Base-by-base conservation (phyloP, 2,113 vertebrate genomes). In the Melanerpes aurifrons region DNA sequence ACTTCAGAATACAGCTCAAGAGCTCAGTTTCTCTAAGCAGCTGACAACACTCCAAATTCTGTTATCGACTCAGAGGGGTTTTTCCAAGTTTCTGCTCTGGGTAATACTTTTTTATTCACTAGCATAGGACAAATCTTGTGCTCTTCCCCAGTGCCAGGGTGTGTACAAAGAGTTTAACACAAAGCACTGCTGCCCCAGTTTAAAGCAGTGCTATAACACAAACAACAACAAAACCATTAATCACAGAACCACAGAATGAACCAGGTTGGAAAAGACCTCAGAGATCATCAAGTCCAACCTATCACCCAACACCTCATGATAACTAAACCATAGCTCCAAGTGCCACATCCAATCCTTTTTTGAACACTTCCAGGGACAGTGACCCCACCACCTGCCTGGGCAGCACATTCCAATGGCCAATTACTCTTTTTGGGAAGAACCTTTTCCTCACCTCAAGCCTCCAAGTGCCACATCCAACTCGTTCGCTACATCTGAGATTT, bases 181-280 rank as follows among this genome's bases (percentile, higher is more conserved):
- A 68, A 37, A 22, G 43, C 17, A 31, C 3, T 32, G 37, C 2
- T 84, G 37, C 18, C 71, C 20, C 35, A 68, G 31, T 37, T 25
- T 10, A n/a, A 63, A 69, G 50, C 22, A 78, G 2, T 1, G 0
- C 8, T 50, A 0, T 13, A 29, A 21, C 31, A 54, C 12, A 50
- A 59, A 63, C 19, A 29, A 17, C 7, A 61, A 50, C 20, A 57
- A 32, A 37, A 53, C 4, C 7, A 67, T 28, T 25, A 78, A 74
- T 40, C 40, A 40, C 40, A 37, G 37, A 37, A 37, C 9, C 10
- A 37, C 37, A 40, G 40, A 40, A 40, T 40, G 40, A 40, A 40
- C 40, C 40, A 40, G 40, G 40, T 40, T 40, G 40, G 40, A 40
- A 40, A 40, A 40, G 40, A 12, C 40, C 40, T 12, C 40, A 40